These are phyloP conservation scores for Gymnothorax reevesii DNA, from an alignment of 2,797 vertebrate genomes.

Conservation along the genomic window DNA sequence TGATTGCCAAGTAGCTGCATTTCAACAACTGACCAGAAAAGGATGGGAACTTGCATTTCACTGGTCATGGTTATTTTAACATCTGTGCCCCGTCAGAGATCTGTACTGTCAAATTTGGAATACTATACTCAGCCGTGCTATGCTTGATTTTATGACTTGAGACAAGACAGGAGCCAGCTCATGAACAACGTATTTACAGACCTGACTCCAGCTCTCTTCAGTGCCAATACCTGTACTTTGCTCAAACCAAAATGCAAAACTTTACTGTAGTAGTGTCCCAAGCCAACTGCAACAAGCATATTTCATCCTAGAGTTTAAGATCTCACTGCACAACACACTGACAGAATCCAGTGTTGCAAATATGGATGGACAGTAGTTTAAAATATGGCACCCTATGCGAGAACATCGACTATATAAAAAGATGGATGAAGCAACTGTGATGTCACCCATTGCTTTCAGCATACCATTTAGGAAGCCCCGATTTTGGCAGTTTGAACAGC, in stretches of 20 bases:
- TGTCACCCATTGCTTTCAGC: too few relatives aligned
- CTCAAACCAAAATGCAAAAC: not conserved
- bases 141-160: not conserved
- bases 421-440: too few relatives aligned
- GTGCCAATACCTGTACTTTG: not conserved
- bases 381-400: too few relatives aligned
- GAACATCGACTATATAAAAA: too few relatives aligned
- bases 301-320: too few relatives aligned
- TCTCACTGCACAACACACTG: too few relatives aligned
- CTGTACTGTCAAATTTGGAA: not conserved
- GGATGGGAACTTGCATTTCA: not conserved
- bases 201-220: not conserved
- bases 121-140: not conserved
- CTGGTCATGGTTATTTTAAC: not conserved
- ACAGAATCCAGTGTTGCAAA: too few relatives aligned
- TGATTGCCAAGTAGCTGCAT: conserved; percentile 29
- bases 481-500: too few relatives aligned
- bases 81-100: not conserved
- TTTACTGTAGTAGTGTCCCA: too few relatives aligned
- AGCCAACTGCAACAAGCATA: too few relatives aligned
- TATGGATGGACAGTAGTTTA: too few relatives aligned
- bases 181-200: not conserved
- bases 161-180: not conserved
- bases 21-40: not conserved
- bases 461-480: too few relatives aligned